A percentile compares a stretch with the other conserved stretches of the same genome.
Evolutionary conservation across 2,113 vertebrate species (phyloP).

Genomic region (Dendrocopos noguchii): DNA sequence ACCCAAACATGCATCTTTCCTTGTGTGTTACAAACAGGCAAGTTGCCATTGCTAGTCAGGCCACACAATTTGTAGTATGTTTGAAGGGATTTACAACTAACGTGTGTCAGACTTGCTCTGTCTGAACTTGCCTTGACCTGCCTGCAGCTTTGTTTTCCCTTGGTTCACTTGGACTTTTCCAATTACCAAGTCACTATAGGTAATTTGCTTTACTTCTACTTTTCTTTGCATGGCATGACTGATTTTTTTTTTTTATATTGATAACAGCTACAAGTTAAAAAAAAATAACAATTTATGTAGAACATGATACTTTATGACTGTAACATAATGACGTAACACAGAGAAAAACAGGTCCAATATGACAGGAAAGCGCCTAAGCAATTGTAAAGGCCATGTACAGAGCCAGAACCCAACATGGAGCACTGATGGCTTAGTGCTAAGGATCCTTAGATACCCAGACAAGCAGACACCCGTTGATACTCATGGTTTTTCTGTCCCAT

Average conservation of each 20-base stretch:
- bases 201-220: neutral
- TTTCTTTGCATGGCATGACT: neutral
- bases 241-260: neutral
- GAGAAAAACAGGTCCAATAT: neutral
- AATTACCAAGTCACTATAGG: neutral
- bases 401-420: neutral
- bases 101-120: neutral
- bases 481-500: neutral
- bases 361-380: neutral
- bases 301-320: neutral
- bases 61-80: neutral
- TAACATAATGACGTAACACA: neutral
- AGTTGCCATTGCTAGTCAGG: neutral
- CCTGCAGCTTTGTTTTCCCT: neutral
- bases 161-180: neutral
- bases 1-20: neutral
- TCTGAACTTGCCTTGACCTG: neutral
- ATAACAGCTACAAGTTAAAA: neutral
- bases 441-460: neutral
- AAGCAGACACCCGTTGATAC: neutral
- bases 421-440: neutral
- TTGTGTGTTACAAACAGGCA: neutral
- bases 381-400: neutral
- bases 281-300: neutral
- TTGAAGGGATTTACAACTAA: neutral